Evolutionary conservation across 2,888 invertebrate species (phyloP).

Genomic region (Calephelis perditalis): DNA sequence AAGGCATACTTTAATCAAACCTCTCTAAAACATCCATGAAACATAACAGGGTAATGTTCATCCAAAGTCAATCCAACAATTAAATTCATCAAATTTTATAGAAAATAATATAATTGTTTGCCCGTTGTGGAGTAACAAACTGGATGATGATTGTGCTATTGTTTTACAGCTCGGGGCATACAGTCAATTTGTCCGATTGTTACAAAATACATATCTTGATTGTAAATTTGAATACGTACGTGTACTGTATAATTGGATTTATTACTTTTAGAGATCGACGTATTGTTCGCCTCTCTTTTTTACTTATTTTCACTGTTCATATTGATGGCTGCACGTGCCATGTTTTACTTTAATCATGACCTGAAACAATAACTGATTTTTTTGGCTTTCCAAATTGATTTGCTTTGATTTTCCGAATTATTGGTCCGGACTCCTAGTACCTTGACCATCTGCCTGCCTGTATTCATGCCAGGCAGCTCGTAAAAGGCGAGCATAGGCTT

Average conservation of each 20-base stretch:
- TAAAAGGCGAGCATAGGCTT: no score
- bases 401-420: no score
- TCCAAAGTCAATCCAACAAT: conserved; percentile 13
- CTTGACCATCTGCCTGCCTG: no score
- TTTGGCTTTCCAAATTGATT: no score
- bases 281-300: conserved; percentile 19
- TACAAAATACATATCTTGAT: conserved; percentile 54
- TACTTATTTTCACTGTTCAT: conserved; percentile 9
- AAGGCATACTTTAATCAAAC: background rate
- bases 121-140: conserved; percentile 52
- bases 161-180: conserved; percentile 48
- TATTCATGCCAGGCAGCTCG: no score
- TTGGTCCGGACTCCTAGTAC: no score
- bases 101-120: conserved; percentile 53
- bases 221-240: conserved; percentile 46
- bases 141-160: conserved; percentile 66
- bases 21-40: conserved; percentile 1
- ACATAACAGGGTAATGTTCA: conserved; percentile 2
- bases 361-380: no score
- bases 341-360: background rate
- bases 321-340: background rate
- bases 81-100: conserved; percentile 38
- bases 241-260: conserved; percentile 32
- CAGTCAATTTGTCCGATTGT: conserved; percentile 70
- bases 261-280: conserved; percentile 25